phyloP scores from a whole-genome alignment of 2,888 invertebrate genomes.

The Clanis bilineata region DNA sequence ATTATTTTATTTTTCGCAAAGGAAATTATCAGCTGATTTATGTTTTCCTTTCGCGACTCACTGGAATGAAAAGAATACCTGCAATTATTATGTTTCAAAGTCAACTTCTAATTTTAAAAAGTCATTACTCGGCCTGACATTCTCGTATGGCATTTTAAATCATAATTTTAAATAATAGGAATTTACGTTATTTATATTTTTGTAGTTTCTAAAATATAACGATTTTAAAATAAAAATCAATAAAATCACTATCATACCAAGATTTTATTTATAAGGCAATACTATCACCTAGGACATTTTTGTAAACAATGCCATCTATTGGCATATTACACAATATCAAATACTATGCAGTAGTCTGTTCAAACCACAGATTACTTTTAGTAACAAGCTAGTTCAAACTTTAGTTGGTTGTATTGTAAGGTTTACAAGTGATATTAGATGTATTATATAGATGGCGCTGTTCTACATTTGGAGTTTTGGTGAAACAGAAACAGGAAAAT shows the following conservation, averaged over 20 bases:
- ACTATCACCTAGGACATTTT: neutral
- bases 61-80: conserved; percentile 12
- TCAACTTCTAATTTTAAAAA: conserved; percentile 8
- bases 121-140: conserved; percentile 9
- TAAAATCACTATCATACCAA: too few relatives aligned
- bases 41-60: conserved; percentile 12
- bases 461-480: neutral
- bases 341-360: too few relatives aligned
- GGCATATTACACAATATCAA: neutral
- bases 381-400: too few relatives aligned
- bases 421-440: neutral
- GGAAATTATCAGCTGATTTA: conserved; percentile 17
- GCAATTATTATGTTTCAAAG: conserved; percentile 16
- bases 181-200: too few relatives aligned
- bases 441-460: neutral
- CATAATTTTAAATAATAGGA: neutral
- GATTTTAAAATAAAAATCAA: neutral
- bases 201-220: neutral
- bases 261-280: too few relatives aligned
- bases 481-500: too few relatives aligned
- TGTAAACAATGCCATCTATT: neutral
- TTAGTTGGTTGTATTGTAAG: neutral
- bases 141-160: neutral
- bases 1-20: conserved; percentile 15
- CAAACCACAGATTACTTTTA: too few relatives aligned